Conservation (phyloP, 2,888 invertebrate genomes). For the Siphlonurus alternatus region DNA sequence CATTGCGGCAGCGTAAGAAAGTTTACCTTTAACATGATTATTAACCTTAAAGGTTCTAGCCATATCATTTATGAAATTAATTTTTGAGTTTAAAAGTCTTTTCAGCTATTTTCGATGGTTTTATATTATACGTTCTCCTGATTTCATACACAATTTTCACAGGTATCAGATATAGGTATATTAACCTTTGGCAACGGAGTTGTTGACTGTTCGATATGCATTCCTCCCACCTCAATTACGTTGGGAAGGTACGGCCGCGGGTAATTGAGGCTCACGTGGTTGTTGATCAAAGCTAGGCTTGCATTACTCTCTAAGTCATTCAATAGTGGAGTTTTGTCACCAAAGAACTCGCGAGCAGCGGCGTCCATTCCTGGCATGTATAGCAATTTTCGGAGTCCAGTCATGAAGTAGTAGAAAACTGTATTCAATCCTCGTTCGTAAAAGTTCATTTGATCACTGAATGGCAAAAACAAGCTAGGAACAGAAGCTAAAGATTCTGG, state of each 20-base stretch:
- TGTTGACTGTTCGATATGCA: conserved; percentile 28
- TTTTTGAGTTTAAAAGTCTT: no score
- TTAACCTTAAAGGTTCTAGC: no score
- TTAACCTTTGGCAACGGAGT: conserved; percentile 16
- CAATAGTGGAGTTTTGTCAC: conserved; percentile 27
- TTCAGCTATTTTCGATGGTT: no score
- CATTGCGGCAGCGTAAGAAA: no score
- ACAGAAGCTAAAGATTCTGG: conserved; percentile 19
- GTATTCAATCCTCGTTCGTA: conserved; percentile 17
- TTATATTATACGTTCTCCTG: no score
- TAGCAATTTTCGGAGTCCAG: not conserved
- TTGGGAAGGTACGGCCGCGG: conserved; percentile 36
- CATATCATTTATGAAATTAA: no score
- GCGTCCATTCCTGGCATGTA: conserved; percentile 20
- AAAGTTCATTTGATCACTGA: conserved; percentile 18
- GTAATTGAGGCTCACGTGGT: conserved; percentile 29
- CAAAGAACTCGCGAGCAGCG: conserved; percentile 34
- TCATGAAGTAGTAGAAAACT: conserved; percentile 9
- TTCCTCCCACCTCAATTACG: conserved; percentile 43
- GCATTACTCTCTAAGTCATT: conserved; percentile 28
- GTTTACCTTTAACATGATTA: no score
- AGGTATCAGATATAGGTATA: no score
- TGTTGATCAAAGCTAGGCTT: conserved; percentile 31
- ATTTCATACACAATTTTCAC: no score
- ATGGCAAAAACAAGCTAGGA: conserved; percentile 19